Conservation (phyloP, 2,797 vertebrate genomes). For the Tinamus major region DNA sequence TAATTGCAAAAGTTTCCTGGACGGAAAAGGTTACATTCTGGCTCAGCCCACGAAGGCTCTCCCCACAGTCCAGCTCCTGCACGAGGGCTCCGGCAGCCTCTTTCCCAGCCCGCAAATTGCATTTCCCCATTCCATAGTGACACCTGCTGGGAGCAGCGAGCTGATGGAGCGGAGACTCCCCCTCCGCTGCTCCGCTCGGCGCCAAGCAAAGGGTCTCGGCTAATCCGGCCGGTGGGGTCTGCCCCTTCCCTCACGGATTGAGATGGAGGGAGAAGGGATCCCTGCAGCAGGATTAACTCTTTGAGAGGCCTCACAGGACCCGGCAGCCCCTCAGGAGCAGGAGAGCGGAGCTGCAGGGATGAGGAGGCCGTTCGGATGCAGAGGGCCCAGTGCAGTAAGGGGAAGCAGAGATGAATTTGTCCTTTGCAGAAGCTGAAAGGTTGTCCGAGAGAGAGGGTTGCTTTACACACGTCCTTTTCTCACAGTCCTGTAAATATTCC, state of each 20-base stretch:
- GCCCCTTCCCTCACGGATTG: background rate
- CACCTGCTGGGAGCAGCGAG: constrained; percentile 74
- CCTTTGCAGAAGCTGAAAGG: background rate
- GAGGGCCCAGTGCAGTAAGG: background rate
- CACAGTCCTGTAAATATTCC: background rate
- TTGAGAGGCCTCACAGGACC: background rate
- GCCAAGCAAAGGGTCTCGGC: background rate
- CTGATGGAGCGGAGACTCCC: background rate
- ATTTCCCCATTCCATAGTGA: constrained; percentile 74
- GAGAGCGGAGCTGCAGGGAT: background rate
- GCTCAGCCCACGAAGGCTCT: background rate
- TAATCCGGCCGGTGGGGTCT: constrained; percentile 48
- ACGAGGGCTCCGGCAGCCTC: background rate
- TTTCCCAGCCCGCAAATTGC: background rate
- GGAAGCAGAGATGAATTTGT: background rate
- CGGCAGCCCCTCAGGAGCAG: background rate
- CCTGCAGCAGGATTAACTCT: constrained; percentile 11
- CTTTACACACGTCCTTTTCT: background rate
- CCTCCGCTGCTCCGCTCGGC: constrained; percentile 27
- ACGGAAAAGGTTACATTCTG: background rate
- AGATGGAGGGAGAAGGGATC: background rate
- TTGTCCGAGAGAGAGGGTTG: background rate
- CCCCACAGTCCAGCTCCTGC: background rate
- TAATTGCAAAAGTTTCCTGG: background rate
- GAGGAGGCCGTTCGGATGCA: background rate